Base-by-base conservation (phyloP, 1,140 invertebrate species). In the Cotesia typhae region DNA sequence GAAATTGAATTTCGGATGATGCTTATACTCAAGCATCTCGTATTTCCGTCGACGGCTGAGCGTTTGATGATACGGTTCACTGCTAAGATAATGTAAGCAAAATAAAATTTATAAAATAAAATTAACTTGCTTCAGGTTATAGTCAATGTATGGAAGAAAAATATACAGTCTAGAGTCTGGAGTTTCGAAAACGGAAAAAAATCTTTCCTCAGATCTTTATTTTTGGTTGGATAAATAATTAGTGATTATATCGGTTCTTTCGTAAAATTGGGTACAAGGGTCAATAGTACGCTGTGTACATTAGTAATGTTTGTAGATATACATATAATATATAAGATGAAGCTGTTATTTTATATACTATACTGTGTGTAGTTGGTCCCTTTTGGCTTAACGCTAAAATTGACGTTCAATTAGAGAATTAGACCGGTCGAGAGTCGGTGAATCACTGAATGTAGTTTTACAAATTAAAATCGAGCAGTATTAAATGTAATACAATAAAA, bases 391-490 rank as follows among this genome's bases (percentile, higher is more conserved):
- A 79, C 74, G 73, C 71, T 75, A 73, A 81, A 82, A 81, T 82
- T 82, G 80, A 71, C 72, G 75, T 77, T 74, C 76, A 79, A 81
- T 82, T 80, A 78, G 72, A 67, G 65, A 75, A 74, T 77, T 71
- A 73, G 60, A 63, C 51, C n/a, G 72, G 74, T 74, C 51, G 65
- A 70, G 71, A 75, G 72, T 67, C 70, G 70, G 51, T 63, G 67
- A 74, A 28, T 63, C 61, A 10, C 28, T 59, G n/a, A 59, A 59
- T 59, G 57, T 59, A 17, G 20, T 28, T 28, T 17, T 59, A 28
- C 57, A 20, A 14, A 20, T 55, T 55, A 14, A 12, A 20, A 55
- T 14, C 10, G 53, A 20, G 10, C 28, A 59, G 6, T 59, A 20
- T 59, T 9, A 20, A 59, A 20, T 17, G 4, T 59, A 59, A 59